Percentiles rank a stretch among this genome's conserved stretches.
Evolutionary conservation across 2,888 invertebrate species (phyloP).

Genomic region (Heteromurus nitidus): DNA sequence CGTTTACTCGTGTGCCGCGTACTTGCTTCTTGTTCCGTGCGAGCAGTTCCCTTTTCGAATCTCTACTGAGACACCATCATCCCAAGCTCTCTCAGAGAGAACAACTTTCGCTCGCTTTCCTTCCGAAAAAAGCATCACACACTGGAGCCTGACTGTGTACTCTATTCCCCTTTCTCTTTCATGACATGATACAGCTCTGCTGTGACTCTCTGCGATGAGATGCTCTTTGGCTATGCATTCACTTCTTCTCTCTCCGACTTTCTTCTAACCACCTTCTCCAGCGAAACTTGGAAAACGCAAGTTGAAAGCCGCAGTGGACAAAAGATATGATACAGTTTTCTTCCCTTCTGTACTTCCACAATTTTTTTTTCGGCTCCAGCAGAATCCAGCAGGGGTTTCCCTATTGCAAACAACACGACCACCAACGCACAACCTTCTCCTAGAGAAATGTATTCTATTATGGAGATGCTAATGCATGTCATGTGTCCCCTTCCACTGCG

Average conservation of each 20-base stretch:
- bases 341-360: not conserved
- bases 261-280: no score
- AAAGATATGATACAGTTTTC: not conserved
- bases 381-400: constrained; percentile 15
- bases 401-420: constrained; percentile 3
- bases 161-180: constrained; percentile 6
- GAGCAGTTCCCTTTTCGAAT: constrained; percentile 48
- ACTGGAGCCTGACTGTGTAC: no score
- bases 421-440: not conserved
- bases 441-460: not conserved
- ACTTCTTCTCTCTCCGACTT: no score
- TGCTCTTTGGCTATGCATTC: no score
- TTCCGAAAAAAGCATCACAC: no score
- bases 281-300: no score
- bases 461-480: constrained; percentile 5
- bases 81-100: no score
- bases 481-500: not conserved
- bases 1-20: no score
- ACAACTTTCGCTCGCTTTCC: not conserved
- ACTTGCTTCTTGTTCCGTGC: constrained; percentile 19
- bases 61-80: constrained; percentile 47
- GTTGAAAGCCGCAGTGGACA: no score
- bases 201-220: no score
- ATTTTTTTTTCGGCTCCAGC: no score
- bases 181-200: no score